Conservation (phyloP, 2,888 invertebrate species). For the Lomographa bimaculata region DNA sequence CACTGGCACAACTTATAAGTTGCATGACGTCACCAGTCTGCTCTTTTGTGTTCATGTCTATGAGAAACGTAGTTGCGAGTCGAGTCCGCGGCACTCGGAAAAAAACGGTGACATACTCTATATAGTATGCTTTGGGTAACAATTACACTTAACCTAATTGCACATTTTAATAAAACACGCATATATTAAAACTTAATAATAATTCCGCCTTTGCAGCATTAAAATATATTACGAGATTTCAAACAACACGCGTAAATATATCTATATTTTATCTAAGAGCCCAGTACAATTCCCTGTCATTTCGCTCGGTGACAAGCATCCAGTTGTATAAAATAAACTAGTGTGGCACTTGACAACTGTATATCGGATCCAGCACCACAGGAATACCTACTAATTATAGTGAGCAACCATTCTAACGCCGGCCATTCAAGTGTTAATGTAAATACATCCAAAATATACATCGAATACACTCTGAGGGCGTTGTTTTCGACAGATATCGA, state of each 20-base stretch:
- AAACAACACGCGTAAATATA: conserved; percentile 72
- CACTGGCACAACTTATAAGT: no score
- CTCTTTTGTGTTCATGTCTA: no score
- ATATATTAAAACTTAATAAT: conserved; percentile 66
- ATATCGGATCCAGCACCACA: conserved; percentile 68
- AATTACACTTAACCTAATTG: conserved; percentile 74
- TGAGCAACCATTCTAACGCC: conserved; percentile 78
- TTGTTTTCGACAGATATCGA: conserved; percentile 46
- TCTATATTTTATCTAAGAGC: conserved; percentile 67
- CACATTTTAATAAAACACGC: conserved; percentile 77
- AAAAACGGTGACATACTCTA: conserved; percentile 54
- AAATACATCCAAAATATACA: conserved; percentile 82
- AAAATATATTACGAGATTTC: conserved; percentile 82
- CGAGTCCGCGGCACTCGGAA: conserved; percentile 35
- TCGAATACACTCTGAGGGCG: conserved; percentile 56
- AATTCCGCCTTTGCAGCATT: conserved; percentile 61
- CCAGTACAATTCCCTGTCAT: conserved; percentile 72
- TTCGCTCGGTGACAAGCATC: conserved; percentile 34
- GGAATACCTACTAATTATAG: conserved; percentile 67
- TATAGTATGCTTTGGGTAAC: conserved; percentile 76
- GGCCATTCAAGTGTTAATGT: conserved; percentile 59
- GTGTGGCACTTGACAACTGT: conserved; percentile 67
- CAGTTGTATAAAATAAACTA: conserved; percentile 66
- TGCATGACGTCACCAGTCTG: no score
- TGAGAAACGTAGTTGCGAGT: conserved; percentile 38